Conservation (phyloP, 1,140 invertebrate species). For the Brachystomella parvula region DNA sequence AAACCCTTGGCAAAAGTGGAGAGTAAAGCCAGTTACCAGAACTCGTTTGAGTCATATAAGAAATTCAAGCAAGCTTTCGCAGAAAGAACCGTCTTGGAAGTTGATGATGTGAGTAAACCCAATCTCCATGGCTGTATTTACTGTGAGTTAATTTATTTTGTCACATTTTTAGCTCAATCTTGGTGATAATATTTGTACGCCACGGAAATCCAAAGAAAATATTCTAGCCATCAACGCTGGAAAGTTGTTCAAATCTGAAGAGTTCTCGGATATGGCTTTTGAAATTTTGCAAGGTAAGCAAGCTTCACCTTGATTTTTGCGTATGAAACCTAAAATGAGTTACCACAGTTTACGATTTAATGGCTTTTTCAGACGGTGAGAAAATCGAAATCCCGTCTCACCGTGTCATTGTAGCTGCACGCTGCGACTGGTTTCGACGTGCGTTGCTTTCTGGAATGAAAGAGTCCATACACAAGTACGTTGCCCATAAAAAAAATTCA, state of each 20-base stretch:
- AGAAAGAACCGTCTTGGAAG: neutral
- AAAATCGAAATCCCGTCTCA: slow-evolving; percentile 48
- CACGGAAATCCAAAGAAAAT: slow-evolving; percentile 51
- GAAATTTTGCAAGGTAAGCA: slow-evolving; percentile 50
- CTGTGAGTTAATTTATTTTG: neutral
- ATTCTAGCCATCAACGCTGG: slow-evolving; percentile 50
- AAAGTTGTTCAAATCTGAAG: slow-evolving; percentile 48
- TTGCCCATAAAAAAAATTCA: slow-evolving; percentile 8
- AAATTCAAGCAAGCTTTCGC: neutral
- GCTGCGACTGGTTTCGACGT: slow-evolving; percentile 62
- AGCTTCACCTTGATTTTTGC: slow-evolving; percentile 7
- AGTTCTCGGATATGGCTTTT: slow-evolving; percentile 57
- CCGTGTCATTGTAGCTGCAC: slow-evolving; percentile 56
- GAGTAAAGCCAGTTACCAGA: neutral
- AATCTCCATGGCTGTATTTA: neutral
- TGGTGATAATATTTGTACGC: slow-evolving; percentile 54
- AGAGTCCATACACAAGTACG: slow-evolving; percentile 59
- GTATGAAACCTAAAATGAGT: neutral
- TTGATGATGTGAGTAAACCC: slow-evolving; percentile 15
- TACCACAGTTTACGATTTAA: neutral
- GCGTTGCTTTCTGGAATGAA: slow-evolving; percentile 62
- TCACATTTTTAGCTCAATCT: slow-evolving; percentile 51
- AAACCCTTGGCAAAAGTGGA: neutral
- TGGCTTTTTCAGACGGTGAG: slow-evolving; percentile 19
- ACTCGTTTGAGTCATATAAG: slow-evolving; percentile 1